These are phyloP conservation scores for Drosophila cognata DNA, from an alignment of 2,888 invertebrate species.

Conservation along the genomic window DNA sequence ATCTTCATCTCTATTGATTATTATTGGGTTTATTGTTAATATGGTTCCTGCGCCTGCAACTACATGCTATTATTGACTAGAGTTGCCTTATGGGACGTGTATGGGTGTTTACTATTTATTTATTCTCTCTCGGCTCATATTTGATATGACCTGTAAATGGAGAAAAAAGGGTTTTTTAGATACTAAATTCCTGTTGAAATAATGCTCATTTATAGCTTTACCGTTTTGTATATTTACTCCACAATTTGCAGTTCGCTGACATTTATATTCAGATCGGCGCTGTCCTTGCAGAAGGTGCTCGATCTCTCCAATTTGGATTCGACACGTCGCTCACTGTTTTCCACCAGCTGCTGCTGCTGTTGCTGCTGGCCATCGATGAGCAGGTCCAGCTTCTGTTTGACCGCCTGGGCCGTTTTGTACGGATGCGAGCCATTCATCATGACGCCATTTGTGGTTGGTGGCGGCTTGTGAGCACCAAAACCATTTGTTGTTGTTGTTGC, in stretches of 20 bases:
- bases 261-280: conserved; percentile 81
- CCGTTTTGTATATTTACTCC: conserved; percentile 71
- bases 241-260: conserved; percentile 84
- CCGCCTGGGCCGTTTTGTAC: conserved; percentile 77
- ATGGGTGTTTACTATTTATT: conserved; percentile 41
- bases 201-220: neutral
- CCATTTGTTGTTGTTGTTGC: conserved; percentile 46
- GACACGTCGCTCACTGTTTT: conserved; percentile 44
- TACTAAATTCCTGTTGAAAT: neutral
- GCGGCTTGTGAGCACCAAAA: conserved; percentile 17
- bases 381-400: conserved; percentile 83
- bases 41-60: conserved; percentile 73
- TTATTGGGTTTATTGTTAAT: conserved; percentile 52
- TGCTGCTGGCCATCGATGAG: conserved; percentile 74
- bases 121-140: conserved; percentile 57
- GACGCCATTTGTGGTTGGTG: conserved; percentile 51
- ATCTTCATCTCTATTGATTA: conserved; percentile 42
- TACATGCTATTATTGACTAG: conserved; percentile 83
- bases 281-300: conserved; percentile 85
- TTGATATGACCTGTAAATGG: conserved; percentile 62
- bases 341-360: conserved; percentile 1
- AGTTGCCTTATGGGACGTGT: conserved; percentile 82
- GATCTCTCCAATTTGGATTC: conserved; percentile 84
- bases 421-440: conserved; percentile 63
- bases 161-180: neutral